Conservation (phyloP, 1,140 invertebrate genomes). For the Drosophila asahinai region DNA sequence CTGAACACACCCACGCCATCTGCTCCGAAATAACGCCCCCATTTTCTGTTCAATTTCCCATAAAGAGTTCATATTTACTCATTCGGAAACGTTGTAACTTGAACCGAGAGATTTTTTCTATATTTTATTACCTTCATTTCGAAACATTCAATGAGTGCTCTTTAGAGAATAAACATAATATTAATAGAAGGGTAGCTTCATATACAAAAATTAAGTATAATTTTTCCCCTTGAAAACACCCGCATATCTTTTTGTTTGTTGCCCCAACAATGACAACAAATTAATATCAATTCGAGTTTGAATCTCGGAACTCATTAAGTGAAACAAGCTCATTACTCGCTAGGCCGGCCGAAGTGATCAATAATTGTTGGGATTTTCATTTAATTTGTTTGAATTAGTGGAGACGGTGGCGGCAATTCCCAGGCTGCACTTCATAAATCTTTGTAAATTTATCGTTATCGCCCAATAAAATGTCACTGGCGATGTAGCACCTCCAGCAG, state of each 20-base stretch:
- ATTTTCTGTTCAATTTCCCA: conserved; percentile 24
- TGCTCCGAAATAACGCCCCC: conserved; percentile 25
- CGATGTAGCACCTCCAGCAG: conserved; percentile 39
- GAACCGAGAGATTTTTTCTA: neutral
- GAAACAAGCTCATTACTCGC: conserved; percentile 64
- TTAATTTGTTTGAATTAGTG: conserved; percentile 81
- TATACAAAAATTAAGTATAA: neutral
- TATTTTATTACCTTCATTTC: neutral
- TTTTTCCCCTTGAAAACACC: conserved; percentile 18
- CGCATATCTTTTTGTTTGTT: conserved; percentile 63
- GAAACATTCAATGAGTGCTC: neutral
- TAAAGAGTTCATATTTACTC: neutral
- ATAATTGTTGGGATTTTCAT: conserved; percentile 76
- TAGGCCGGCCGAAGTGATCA: conserved; percentile 49
- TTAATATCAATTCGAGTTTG: conserved; percentile 53
- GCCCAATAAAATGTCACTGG: conserved; percentile 79
- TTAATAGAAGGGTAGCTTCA: neutral
- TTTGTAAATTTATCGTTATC: conserved; percentile 83
- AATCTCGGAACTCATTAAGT: conserved; percentile 58
- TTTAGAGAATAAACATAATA: neutral
- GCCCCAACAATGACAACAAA: conserved; percentile 75
- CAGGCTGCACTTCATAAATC: conserved; percentile 70
- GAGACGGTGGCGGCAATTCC: conserved; percentile 52
- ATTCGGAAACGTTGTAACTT: conserved; percentile 1
- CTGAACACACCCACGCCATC: conserved; percentile 44